A percentile compares a stretch with the other conserved stretches of the same genome.
These are phyloP conservation scores for Rousettus madagascariensis DNA, from an alignment of 2,797 vertebrate species.

Conservation along the genomic window DNA sequence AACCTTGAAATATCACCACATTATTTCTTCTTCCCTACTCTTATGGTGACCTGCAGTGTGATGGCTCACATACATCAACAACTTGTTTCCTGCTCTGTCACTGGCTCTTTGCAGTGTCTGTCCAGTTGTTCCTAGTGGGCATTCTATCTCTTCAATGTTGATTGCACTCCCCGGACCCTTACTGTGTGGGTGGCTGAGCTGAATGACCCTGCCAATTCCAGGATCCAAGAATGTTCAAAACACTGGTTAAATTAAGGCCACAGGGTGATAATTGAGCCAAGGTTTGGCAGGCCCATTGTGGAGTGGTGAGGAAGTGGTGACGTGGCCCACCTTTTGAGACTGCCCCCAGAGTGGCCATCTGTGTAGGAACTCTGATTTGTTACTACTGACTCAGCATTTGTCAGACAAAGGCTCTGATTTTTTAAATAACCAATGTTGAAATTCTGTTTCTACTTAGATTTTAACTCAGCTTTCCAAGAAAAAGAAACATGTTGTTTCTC, in stretches of 20 bases:
- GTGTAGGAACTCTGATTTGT: conserved; percentile 50
- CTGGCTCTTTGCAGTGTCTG: neutral
- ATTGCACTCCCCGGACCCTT: neutral
- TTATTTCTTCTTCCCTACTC: neutral
- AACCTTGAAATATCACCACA: neutral
- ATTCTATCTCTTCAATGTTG: neutral
- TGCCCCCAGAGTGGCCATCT: neutral
- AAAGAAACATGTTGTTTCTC: neutral
- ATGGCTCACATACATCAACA: neutral
- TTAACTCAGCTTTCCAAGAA: conserved; percentile 14
- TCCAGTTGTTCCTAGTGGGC: neutral
- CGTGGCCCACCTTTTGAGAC: conserved; percentile 42
- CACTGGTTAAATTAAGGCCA: conserved; percentile 63
- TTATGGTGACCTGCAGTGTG: neutral
- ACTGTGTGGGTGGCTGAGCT: conserved; percentile 46
- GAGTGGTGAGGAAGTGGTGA: conserved; percentile 65
- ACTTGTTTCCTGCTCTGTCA: neutral
- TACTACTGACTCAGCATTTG: conserved; percentile 47
- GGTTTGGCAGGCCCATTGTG: conserved; percentile 48
- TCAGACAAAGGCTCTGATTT: conserved; percentile 40
- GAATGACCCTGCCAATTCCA: conserved; percentile 17
- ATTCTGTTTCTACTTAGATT: conserved; percentile 57
- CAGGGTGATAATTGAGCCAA: conserved; percentile 9
- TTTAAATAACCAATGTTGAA: neutral
- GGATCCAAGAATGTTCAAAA: conserved; percentile 16